Base-by-base conservation (phyloP, 2,888 invertebrate species). In the Opisthograptis luteolata region DNA sequence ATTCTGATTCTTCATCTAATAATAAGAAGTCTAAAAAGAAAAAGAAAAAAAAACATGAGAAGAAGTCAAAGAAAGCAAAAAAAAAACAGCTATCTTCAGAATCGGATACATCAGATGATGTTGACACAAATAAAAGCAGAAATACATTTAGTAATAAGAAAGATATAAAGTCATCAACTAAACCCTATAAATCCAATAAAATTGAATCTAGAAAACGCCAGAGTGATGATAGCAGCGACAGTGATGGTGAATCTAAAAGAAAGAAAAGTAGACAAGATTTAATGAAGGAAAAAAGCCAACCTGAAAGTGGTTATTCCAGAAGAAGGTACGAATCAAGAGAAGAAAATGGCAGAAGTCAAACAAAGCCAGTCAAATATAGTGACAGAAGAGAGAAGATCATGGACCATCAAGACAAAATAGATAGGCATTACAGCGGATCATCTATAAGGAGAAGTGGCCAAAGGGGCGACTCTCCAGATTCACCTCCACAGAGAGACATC, bases 21-120 rank as follows among this genome's bases (percentile, higher is more conserved):
- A 72, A 51, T 65, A 54, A 44, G 42, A 63, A 57, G 57, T 65
- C 27, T 61, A 74, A 49, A 20, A 69, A 69, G 52, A 71, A 73
- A 48, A 70, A 69, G 41, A 75, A 71, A 42, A 60, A 62, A n/a
- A 72, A 78, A 54, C 87, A 79, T 60, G 79, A 69, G 10, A 84
- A 86, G 41, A 76, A 43, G 19, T 9, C 41, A 8, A 55, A 55
- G 28, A 58, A 48, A 12, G 32, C 27, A 1, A 55, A 73, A 54
- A 76, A 70, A 34, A 69, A 63, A 19, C 66, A 59, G 41, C 25
- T 62, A 30, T 58, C 60, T 42, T 48, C 62, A 1, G 55, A 55
- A 12, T 31, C 45, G 1, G 35, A 42, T 4, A 34, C 52, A 35
- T 52, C 55, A 28, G 60, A 67, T 7, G 58, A 63, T 1, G 45